Evolutionary conservation across 2,113 vertebrate species (phyloP), one percentile per base, ranked within the genome.

Genomic region (Dicentrarchus labrax): DNA sequence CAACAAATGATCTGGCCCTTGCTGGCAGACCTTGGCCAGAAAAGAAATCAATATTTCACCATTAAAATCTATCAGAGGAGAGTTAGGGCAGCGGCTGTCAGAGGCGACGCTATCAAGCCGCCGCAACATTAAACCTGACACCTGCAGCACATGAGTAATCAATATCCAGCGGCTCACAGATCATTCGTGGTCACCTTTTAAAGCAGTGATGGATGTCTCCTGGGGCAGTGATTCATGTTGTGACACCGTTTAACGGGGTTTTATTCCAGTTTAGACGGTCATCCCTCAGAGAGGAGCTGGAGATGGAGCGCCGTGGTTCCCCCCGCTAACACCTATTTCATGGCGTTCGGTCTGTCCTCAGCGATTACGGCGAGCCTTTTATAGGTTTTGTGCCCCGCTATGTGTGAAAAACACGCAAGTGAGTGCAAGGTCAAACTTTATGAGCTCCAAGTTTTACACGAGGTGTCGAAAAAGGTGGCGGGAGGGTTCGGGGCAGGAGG

Each of bases 11-110:
- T 98, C 96, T 97, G 97, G 97, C 97, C 96, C 96, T 96, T 96
- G 96, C 96, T 96, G 95, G 96, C 96, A 98, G 97, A 98, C 98
- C 98, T 98, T 99, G 98, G 97, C 97, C 95, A 96, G 96, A 97
- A 96, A 30, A 97, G 96, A 98, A 98, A 99, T 99, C 98, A 97
- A 99, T 99, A 99, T 98, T 99, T 98, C 98, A 98, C 97, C 97
- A 98, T 99, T 99, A 98, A 98, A 98, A 97, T 98, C 97, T 97
- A 98, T 99, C 97, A 99, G 96, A 96, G 96, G 96, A 97, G 97
- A 98, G 97, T 97, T 97, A 96, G 97, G 95, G 97, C 96, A 94
- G 96, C 96, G 97, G 97, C 97, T 98, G 98, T 98, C 98, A 97
- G 95, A 95, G 96, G 96, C 96, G 96, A 96, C 96, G 97, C 96